phyloP scores from a whole-genome alignment of 1,140 invertebrate genomes.

The Hylyphantes graminicola region DNA sequence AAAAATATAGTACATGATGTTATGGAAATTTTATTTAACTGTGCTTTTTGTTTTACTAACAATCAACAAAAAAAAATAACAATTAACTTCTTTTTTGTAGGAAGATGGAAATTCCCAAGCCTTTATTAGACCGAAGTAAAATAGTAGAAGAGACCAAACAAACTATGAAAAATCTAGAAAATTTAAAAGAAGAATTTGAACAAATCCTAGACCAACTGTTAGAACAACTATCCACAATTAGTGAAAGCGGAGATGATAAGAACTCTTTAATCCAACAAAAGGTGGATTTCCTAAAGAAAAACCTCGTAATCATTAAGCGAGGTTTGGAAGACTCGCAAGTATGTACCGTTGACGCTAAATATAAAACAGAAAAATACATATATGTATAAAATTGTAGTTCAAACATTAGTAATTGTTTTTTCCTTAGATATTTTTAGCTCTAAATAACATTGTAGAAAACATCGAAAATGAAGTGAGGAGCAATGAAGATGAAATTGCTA shows the following conservation, averaged over 20 bases:
- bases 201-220: conserved; percentile 39
- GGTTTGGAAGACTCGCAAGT: conserved; percentile 40
- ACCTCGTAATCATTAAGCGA: conserved; percentile 27
- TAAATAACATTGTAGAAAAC: conserved; percentile 42
- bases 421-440: conserved; percentile 35
- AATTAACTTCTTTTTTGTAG: conserved; percentile 10
- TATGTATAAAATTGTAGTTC: not conserved
- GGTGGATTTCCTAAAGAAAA: conserved; percentile 36
- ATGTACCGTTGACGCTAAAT: not conserved
- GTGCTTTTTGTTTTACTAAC: not conserved
- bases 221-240: conserved; percentile 29
- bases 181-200: conserved; percentile 31
- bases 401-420: not conserved
- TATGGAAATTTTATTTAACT: not conserved
- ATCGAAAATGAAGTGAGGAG: conserved; percentile 41
- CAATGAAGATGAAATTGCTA: conserved; percentile 17
- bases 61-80: not conserved
- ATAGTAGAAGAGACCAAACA: conserved; percentile 30
- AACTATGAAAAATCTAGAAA: conserved; percentile 22
- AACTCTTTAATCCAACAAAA: conserved; percentile 44
- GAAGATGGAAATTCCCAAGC: conserved; percentile 32
- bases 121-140: conserved; percentile 16
- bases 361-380: not conserved
- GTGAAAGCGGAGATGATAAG: conserved; percentile 44
- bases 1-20: not conserved